Evolutionary conservation across 2,797 vertebrate species (phyloP), one percentile per base, ranked within the genome.

Genomic region (Aldrovandia affinis): DNA sequence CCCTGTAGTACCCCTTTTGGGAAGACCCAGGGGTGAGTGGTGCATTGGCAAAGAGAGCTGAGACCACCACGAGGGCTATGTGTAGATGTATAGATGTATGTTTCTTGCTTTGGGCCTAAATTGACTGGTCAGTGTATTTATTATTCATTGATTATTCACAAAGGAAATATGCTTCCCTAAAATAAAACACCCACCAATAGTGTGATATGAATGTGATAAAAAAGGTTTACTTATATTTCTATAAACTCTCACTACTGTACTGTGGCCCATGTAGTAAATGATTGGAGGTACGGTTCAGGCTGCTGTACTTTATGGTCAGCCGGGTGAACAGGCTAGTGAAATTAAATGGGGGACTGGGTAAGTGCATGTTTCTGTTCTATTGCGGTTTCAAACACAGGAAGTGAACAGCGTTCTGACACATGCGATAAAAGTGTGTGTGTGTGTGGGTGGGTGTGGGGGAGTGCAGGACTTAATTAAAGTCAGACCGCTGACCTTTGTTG

Each of bases 301-400:
- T 30, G 30, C 33, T 33, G 47, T 65, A 55, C 47, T 65, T 54
- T 57, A 47, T 30, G 42, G 50, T 10, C 39, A 28, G 14, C 30
- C 30, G 8, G 28, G 39, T 61, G n/a, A 18, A 57, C 9, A 28
- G 70, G 42, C 75, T 87, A 70, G 85, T 80, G 78, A 83, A 84
- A 82, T 81, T 22, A 63, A 87, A 65, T 25, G n/a, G 63, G 28
- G 55, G 36, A 59, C 15, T 36, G 50, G 84, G 82, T 39, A 33
- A 28, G 50, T 59, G 25, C 36, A 84, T 86, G 84, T 83, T 80
- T 30, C 84, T 87, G 77, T 91, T 86, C 85, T 30, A 91, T 89
- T 89, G 81, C 78, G 83, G 82, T 63, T 80, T 22, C 83, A 84
- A 86, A 86, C 88, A 78, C 75, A 78, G 83, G 83, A 87, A 83